Conservation (phyloP, 2,113 vertebrate species). For the Thinocorus orbignyianus region DNA sequence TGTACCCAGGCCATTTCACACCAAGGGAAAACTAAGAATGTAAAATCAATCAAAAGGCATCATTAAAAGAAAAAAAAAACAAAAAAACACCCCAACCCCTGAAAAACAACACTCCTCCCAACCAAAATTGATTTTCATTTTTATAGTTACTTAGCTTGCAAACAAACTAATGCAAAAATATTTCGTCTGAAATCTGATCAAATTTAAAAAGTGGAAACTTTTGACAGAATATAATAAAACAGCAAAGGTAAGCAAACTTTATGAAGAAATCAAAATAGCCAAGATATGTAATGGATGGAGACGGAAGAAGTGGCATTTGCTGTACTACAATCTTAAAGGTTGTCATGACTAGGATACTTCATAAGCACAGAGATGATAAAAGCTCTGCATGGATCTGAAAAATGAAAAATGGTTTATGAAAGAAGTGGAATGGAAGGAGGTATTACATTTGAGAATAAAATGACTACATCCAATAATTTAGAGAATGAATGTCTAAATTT, state of each 20-base stretch:
- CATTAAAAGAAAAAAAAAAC: background rate
- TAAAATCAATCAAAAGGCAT: background rate
- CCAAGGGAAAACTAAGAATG: background rate
- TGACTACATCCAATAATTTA: background rate
- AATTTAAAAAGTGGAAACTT: background rate
- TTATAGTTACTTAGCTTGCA: background rate
- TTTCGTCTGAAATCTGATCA: background rate
- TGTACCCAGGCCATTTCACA: background rate
- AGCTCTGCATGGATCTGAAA: background rate
- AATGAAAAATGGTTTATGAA: background rate
- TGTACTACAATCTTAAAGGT: background rate
- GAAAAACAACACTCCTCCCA: rapidly evolving
- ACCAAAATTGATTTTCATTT: background rate
- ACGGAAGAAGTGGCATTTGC: background rate
- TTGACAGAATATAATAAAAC: background rate
- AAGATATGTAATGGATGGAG: background rate
- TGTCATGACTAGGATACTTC: background rate
- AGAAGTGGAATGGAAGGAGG: background rate
- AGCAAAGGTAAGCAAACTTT: background rate
- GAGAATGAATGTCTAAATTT: background rate
- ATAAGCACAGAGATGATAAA: background rate
- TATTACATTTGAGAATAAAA: background rate
- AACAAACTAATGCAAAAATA: background rate
- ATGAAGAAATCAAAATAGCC: background rate
- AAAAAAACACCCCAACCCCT: rapidly evolving